A percentile compares a stretch with the other conserved stretches of the same genome.
These are phyloP conservation scores for Willowsia nigromaculata DNA, from an alignment of 2,888 invertebrate species.

Conservation along the genomic window DNA sequence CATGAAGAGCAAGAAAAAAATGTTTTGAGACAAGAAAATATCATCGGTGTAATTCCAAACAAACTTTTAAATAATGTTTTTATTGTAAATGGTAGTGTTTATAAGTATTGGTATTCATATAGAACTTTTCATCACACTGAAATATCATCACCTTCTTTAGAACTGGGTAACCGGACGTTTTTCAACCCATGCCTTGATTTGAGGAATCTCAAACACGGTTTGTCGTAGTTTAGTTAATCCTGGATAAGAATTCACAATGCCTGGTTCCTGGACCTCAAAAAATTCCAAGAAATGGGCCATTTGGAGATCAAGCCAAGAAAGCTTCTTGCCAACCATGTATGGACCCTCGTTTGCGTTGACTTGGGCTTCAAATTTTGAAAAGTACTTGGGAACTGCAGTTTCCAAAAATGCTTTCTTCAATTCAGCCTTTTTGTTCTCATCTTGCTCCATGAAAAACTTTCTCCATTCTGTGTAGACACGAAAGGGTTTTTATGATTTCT, in stretches of 20 bases:
- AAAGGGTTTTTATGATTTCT: neutral
- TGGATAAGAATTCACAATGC: slow-evolving; percentile 82
- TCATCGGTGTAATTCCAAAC: no score
- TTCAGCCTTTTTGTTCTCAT: slow-evolving; percentile 60
- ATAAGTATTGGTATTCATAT: neutral
- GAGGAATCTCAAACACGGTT: slow-evolving; percentile 82
- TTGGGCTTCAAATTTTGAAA: slow-evolving; percentile 49
- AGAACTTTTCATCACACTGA: neutral
- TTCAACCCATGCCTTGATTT: slow-evolving; percentile 83
- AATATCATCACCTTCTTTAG: neutral
- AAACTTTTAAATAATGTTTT: no score
- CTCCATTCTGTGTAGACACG: slow-evolving; percentile 54
- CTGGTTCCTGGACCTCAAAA: slow-evolving; percentile 14
- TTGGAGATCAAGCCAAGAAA: slow-evolving; percentile 64
- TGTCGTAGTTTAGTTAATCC: slow-evolving; percentile 82
- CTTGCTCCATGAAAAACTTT: slow-evolving; percentile 59
- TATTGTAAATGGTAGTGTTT: neutral
- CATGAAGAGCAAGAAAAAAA: no score
- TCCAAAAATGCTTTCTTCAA: slow-evolving; percentile 57
- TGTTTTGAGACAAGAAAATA: no score
- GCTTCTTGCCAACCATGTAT: slow-evolving; percentile 62
- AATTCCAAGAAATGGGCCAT: slow-evolving; percentile 48
- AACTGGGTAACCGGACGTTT: slow-evolving; percentile 82
- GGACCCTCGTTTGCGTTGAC: slow-evolving; percentile 34
- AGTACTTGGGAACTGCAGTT: slow-evolving; percentile 48